phyloP scores from a whole-genome alignment of 1,140 invertebrate species.

The Drosophila insularis region DNA sequence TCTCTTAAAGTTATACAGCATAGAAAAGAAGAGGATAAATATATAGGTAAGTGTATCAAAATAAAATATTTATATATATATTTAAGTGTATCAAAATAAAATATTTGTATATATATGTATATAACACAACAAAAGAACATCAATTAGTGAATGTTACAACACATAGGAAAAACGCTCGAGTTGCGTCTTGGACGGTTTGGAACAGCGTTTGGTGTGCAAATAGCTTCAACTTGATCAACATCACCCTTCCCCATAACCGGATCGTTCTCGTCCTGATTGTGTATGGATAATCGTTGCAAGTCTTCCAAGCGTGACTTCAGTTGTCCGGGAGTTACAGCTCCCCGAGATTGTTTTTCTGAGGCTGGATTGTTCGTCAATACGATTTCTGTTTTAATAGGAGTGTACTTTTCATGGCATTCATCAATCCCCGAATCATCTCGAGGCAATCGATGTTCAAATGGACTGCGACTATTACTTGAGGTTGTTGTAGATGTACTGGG shows the following conservation, averaged over 20 bases:
- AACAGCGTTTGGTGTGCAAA: constrained; percentile 38
- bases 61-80: constrained; percentile 21
- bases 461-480: constrained; percentile 54
- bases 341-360: constrained; percentile 43
- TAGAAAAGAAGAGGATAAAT: constrained; percentile 4
- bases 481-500: constrained; percentile 45
- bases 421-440: background rate
- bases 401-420: constrained; percentile 1
- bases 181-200: constrained; percentile 44
- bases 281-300: constrained; percentile 53
- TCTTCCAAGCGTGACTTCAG: constrained; percentile 83
- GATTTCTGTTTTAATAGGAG: constrained; percentile 1
- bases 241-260: constrained; percentile 42
- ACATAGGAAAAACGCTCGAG: constrained; percentile 56
- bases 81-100: constrained; percentile 36
- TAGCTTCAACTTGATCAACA: constrained; percentile 58
- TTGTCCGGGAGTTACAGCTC: constrained; percentile 83
- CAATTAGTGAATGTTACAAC: constrained; percentile 73
- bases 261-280: constrained; percentile 17
- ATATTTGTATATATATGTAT: constrained; percentile 15
- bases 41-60: constrained; percentile 36
- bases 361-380: constrained; percentile 5
- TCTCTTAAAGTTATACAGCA: background rate
- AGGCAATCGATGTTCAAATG: constrained; percentile 21
- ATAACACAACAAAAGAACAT: constrained; percentile 37